phyloP scores from a whole-genome alignment of 30 jellyfish, hydroid and myxozoan genomes.

The Hydractinia echinata region DNA sequence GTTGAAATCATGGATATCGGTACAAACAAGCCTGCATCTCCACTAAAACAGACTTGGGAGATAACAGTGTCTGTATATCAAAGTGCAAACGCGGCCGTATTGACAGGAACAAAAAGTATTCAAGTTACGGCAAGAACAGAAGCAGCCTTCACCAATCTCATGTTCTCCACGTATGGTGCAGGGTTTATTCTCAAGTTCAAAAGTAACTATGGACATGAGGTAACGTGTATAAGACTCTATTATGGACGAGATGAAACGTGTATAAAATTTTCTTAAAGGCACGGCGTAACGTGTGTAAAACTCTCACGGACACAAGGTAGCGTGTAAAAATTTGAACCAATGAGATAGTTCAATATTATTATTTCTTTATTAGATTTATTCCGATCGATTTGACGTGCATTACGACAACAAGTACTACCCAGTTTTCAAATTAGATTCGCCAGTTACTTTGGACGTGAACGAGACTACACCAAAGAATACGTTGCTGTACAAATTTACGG shows the following conservation, averaged over 20 bases:
- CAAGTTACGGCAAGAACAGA: constrained; percentile 15
- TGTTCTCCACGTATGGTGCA: constrained; percentile 56
- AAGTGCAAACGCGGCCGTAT: constrained; percentile 36
- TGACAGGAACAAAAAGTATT: constrained; percentile 35
- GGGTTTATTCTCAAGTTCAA: constrained; percentile 50
- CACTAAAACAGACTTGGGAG: constrained; percentile 51
- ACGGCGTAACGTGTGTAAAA: too few species aligned
- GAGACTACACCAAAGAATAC: constrained; percentile 53
- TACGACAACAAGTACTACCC: constrained; percentile 66
- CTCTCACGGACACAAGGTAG: too few species aligned
- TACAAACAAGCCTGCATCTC: constrained; percentile 52
- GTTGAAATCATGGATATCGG: constrained; percentile 74
- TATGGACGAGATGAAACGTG: too few species aligned
- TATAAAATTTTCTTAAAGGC: not conserved
- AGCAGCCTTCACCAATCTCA: constrained; percentile 58
- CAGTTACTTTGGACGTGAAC: constrained; percentile 26
- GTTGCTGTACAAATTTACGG: constrained; percentile 38
- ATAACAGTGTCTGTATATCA: constrained; percentile 38
- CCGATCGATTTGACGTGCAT: constrained; percentile 27
- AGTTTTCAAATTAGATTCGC: constrained; percentile 31
- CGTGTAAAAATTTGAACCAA: not conserved
- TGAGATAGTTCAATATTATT: not conserved
- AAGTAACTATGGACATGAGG: constrained; percentile 64
- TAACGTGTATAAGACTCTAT: not conserved
- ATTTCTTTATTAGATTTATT: constrained; percentile 4